Evolutionary conservation across 2,113 vertebrate genomes (phyloP), one percentile per base, ranked within the genome.

Genomic region (Phaetusa simplex): DNA sequence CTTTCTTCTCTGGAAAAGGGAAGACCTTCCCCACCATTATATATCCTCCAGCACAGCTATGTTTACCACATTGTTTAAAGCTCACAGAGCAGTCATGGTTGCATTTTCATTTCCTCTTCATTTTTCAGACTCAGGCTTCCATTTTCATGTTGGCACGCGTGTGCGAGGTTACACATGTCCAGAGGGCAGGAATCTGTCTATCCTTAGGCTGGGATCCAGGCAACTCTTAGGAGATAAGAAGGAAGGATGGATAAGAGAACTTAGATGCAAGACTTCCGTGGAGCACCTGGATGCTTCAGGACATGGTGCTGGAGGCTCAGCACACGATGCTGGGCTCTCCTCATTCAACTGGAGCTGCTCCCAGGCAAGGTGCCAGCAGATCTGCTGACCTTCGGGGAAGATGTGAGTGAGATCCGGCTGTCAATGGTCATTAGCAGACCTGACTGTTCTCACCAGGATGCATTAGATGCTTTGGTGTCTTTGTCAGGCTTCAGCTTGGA

Each of bases 131-230:
- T 78, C 92, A 84, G 67, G 36, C 40, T 86, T 79, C 83, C 65
- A 86, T 76, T 72, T 88, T 34, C 61, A 27, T 5, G 45, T 76
- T 83, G 2, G 4, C 30, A 52, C 0, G 0, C 0, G 0, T 70
- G 61, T 62, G 36, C 1, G 12, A 93, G 49, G 56, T 95, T 91
- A 49, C 69, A 85, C 56, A 76, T 69, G 45, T 73, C 84, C 13
- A 2, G 23, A 73, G 84, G 45, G 66, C 76, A 90, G 78, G 74
- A 85, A 36, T 80, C 29, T 88, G 13, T 38, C 74, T 90, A 3
- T 40, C 82, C 47, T 82, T 26, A 82, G 84, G 73, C 86, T 87
- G 45, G 47, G 71, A 65, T 85, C 40, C 91, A 84, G 86, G 52
- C n/a, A 88, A 29, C 38, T 76, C 67, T 91, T 34, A 23, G 58